Evolutionary conservation across 2,113 vertebrate species (phyloP), one percentile per base, ranked within the genome.

Genomic region (Leptodactylus fuscus): DNA sequence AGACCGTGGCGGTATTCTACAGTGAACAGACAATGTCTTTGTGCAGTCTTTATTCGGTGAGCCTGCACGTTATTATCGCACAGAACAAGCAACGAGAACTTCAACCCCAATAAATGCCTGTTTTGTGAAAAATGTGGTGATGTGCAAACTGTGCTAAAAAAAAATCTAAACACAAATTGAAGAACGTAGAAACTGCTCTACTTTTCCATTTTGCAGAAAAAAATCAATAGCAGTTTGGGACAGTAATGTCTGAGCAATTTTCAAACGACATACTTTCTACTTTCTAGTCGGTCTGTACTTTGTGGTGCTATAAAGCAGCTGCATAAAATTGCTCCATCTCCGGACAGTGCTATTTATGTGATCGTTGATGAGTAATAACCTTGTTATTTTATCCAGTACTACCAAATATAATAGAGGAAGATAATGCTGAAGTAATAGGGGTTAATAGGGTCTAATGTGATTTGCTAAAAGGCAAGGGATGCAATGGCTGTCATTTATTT

Each of bases 181-280:
- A 36, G n/a, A 70, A 81, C 51, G 46, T 70, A 49, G 27, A 69
- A 81, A 70, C 27, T 46, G 29, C 27, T 70, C 22, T 51, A 70
- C 62, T 48, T n/a, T 81, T 51, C 80, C 62, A 49, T 81, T 82
- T 82, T 3, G 44, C 44, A 51, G 80, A 48, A 82, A 82, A 62
- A 71, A 82, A 82, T 82, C 81, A 82, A 82, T 82, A 82, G 81
- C 48, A 51, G 65, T 82, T 82, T 71, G 8, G 46, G 46, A 53
- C 65, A 71, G 46, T 82, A 82, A 82, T 82, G 62, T 82, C 48
- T 49, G 29, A 38, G 65, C 80, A 82, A 82, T 82, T 82, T 82
- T 82, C 65, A 51, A 70, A 51, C 80, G 16, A 49, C 81, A 71
- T 49, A 22, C 46, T 71, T 69, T 71, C 81, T 49, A 22, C 46